Base-by-base conservation (phyloP, 2,797 vertebrate species). In the Darevskia nairensis region DNA sequence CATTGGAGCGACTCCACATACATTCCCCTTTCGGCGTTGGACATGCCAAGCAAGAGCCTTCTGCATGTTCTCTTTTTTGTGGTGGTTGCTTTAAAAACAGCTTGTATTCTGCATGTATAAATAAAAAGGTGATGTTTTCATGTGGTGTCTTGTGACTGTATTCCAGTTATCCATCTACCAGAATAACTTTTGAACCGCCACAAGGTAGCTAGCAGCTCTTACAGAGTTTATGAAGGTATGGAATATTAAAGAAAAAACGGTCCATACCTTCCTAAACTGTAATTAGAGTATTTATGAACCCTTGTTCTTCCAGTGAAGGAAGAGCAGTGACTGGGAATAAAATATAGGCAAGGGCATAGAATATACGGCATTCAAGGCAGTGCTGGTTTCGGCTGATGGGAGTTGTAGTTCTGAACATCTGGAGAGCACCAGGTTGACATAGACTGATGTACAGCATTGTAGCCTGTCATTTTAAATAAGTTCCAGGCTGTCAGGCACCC, bases 101-200 rank as follows among this genome's bases (percentile, higher is more conserved):
- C 69, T 85, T 25, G 8, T 89, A 66, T 55, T 80, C n/a, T 85
- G 88, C 83, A 85, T 89, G 88, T 74, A 85, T 13, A 39, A 81
- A 80, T 87, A 46, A 81, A 89, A 89, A 55, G 41, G 32, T 21
- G 27, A 25, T n/a, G 82, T 25, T 89, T 89, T 85, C 55, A 68
- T n/a, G 13, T 35, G n/a, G 27, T 66, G 39, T 59, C 11, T 25
- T 8, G 23, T 74, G 25, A 29, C 23, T 77, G n/a, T 46, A 6
- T 69, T 66, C 74, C 46, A 0, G 19, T 41, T 59, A 9, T 50
- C 8, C 79, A 4, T 32, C 19, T 76, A 44, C 68, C 76, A 4
- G 76, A 80, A 64, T 46, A n/a, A 21, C 9, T 19, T 44, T 46
- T 8, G 32, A 80, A 3, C 66, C 35, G 39, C 25, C n/a, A 25